Conservation (phyloP, 2,888 invertebrate species). For the Rotaria magnacalcarata region DNA sequence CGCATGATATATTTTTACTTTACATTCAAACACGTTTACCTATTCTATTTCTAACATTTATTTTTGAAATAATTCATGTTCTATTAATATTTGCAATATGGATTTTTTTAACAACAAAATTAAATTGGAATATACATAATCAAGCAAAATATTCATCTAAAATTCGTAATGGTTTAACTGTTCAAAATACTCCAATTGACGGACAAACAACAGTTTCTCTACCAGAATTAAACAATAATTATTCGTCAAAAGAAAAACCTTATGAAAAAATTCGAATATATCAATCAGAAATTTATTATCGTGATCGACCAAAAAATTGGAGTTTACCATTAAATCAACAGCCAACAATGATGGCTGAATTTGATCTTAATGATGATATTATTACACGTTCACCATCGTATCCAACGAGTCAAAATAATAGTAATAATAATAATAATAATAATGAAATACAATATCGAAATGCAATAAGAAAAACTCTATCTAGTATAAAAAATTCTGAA, state of each 20-base stretch:
- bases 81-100: neutral
- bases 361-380: conserved; percentile 5
- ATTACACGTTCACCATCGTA: neutral
- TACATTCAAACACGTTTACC: conserved; percentile 16
- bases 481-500: neutral
- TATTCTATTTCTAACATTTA: neutral
- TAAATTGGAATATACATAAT: neutral
- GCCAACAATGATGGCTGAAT: neutral
- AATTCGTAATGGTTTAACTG: neutral
- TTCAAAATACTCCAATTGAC: neutral
- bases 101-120: conserved; percentile 30
- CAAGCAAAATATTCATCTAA: neutral
- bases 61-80: conserved; percentile 25
- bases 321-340: conserved; percentile 33
- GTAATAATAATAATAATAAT: neutral
- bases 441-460: conserved; percentile 37
- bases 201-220: neutral
- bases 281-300: conserved; percentile 37
- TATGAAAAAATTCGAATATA: conserved; percentile 31
- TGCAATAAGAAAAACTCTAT: neutral
- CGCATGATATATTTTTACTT: conserved; percentile 23
- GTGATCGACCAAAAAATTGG: conserved; percentile 23
- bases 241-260: neutral
- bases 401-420: neutral
- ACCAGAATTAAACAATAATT: neutral